Evolutionary conservation across 2,113 vertebrate genomes (phyloP).

Genomic region (Condylura cristata): DNA sequence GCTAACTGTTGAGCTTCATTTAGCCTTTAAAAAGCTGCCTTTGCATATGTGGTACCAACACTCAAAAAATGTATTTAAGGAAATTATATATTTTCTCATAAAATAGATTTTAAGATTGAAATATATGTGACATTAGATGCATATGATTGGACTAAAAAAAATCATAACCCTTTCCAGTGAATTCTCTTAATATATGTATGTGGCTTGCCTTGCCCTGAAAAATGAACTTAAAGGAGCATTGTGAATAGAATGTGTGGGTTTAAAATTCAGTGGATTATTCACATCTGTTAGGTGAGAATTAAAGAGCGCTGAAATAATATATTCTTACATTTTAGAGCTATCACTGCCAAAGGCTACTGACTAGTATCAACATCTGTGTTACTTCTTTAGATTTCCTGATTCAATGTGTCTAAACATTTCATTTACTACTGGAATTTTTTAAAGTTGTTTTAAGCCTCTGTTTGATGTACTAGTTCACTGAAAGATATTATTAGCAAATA

Average conservation of each 20-base stretch:
- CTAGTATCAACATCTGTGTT: constrained; percentile 89
- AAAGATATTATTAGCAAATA: constrained; percentile 77
- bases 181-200: constrained; percentile 67
- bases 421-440: constrained; percentile 82
- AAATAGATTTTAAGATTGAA: constrained; percentile 63
- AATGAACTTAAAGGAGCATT: constrained; percentile 75
- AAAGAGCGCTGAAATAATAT: constrained; percentile 85
- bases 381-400: constrained; percentile 86
- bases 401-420: constrained; percentile 88
- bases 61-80: constrained; percentile 20
- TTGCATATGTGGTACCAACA: not conserved
- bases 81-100: constrained; percentile 47
- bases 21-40: constrained; percentile 51
- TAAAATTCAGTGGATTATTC: constrained; percentile 87
- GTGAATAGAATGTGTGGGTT: constrained; percentile 77
- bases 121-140: not conserved
- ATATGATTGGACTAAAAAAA: constrained; percentile 9
- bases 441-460: constrained; percentile 80
- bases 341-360: constrained; percentile 89
- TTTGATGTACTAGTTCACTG: constrained; percentile 77
- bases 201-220: constrained; percentile 68
- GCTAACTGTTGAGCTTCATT: constrained; percentile 42
- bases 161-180: constrained; percentile 51
- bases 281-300: constrained; percentile 90
- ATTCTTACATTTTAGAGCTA: constrained; percentile 87